phyloP scores from a whole-genome alignment of 1,140 invertebrate species.

The Bilobella aurantiaca region DNA sequence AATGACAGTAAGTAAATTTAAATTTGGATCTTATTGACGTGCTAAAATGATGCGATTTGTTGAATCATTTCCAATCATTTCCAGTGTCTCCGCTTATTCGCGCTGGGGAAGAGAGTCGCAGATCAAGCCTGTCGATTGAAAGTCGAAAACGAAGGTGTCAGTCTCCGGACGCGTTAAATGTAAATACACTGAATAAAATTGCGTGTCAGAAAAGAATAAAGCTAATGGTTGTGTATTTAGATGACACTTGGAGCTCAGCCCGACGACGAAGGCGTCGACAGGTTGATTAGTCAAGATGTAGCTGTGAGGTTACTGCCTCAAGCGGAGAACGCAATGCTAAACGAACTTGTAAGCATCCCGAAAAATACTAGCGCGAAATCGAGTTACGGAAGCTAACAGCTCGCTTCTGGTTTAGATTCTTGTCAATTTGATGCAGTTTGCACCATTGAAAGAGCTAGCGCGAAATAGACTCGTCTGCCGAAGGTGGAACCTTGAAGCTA shows the following conservation, averaged over 20 bases:
- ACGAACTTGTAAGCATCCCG: neutral
- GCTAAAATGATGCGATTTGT: too few relatives aligned
- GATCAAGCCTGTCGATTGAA: too few relatives aligned
- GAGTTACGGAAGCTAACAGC: neutral
- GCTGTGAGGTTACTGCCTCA: neutral
- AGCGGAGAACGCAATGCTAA: neutral
- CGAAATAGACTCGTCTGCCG: neutral
- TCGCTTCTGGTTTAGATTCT: neutral
- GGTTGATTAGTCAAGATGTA: neutral
- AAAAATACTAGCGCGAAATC: neutral
- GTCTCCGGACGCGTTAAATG: neutral
- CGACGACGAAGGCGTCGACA: neutral
- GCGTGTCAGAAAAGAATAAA: neutral
- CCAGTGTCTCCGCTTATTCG: too few relatives aligned
- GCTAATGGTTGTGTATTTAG: neutral
- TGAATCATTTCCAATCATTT: neutral
- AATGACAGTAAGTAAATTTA: too few relatives aligned
- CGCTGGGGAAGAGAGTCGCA: too few relatives aligned
- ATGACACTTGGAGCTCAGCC: neutral
- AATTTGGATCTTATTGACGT: too few relatives aligned
- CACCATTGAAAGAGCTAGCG: neutral
- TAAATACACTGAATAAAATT: neutral
- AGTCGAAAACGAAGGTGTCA: neutral
- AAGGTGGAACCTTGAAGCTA: neutral
- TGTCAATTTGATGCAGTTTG: neutral